Conservation (phyloP, 2,113 vertebrate genomes). For the Serilophus lunatus region DNA sequence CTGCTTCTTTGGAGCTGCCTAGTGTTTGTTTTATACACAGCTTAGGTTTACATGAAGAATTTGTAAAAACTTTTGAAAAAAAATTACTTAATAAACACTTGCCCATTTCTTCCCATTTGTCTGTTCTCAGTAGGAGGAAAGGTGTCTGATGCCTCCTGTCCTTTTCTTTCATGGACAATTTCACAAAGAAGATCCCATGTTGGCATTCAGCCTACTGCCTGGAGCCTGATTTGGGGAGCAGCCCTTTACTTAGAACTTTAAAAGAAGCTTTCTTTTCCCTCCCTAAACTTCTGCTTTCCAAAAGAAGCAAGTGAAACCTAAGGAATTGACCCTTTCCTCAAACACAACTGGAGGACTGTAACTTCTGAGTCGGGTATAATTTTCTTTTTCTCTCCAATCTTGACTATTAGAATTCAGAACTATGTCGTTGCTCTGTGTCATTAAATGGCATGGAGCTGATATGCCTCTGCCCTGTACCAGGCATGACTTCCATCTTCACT, state of each 20-base stretch:
- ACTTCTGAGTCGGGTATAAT: neutral
- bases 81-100: neutral
- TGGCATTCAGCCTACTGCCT: neutral
- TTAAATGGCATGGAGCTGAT: neutral
- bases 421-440: neutral
- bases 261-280: neutral
- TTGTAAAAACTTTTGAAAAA: neutral
- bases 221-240: neutral
- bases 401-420: neutral
- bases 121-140: neutral
- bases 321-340: neutral
- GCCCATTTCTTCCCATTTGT: neutral
- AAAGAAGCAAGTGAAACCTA: neutral
- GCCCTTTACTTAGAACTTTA: neutral
- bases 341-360: neutral
- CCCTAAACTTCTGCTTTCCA: neutral
- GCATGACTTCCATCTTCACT: neutral
- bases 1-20: neutral
- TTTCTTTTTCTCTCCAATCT: neutral
- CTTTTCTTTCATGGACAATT: neutral
- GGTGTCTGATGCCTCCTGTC: neutral
- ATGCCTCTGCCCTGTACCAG: neutral
- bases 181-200: neutral
- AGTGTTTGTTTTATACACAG: neutral
- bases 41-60: neutral